phyloP scores from a whole-genome alignment of 1,140 invertebrate genomes.

The Diprion similis region DNA sequence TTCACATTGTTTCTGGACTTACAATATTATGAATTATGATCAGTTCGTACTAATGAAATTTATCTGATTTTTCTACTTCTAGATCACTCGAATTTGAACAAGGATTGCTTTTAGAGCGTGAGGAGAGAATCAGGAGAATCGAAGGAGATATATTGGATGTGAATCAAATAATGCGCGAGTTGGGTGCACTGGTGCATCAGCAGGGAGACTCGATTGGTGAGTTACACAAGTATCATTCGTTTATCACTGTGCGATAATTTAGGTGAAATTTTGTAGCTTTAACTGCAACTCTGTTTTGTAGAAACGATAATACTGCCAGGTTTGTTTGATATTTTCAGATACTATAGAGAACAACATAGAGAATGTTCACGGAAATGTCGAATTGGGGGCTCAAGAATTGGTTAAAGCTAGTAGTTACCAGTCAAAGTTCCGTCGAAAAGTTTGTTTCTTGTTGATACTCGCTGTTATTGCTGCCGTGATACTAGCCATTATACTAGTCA shows the following conservation, averaged over 20 bases:
- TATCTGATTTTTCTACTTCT: constrained; percentile 13
- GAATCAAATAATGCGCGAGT: constrained; percentile 89
- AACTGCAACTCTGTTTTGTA: background rate
- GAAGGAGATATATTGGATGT: constrained; percentile 89
- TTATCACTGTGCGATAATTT: background rate
- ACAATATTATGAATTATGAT: constrained; percentile 1
- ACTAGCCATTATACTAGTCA: constrained; percentile 64
- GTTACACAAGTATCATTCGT: constrained; percentile 36
- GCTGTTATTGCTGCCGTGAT: constrained; percentile 69
- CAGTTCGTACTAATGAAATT: background rate
- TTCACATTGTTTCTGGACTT: background rate
- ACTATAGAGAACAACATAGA: constrained; percentile 90
- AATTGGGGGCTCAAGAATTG: constrained; percentile 78
- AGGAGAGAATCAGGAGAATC: constrained; percentile 75
- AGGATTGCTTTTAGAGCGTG: constrained; percentile 76
- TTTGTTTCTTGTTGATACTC: constrained; percentile 68
- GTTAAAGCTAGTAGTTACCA: constrained; percentile 81
- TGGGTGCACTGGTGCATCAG: constrained; percentile 80
- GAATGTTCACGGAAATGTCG: constrained; percentile 76
- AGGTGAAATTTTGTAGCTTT: background rate
- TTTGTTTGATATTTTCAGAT: constrained; percentile 66
- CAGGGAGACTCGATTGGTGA: constrained; percentile 87
- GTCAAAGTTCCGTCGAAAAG: constrained; percentile 73
- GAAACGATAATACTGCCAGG: background rate
- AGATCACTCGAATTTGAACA: constrained; percentile 75